Percentiles rank a stretch among this genome's conserved stretches.
These are phyloP conservation scores for Leptocoma aspasia DNA, from an alignment of 2,113 vertebrate species.

Conservation along the genomic window DNA sequence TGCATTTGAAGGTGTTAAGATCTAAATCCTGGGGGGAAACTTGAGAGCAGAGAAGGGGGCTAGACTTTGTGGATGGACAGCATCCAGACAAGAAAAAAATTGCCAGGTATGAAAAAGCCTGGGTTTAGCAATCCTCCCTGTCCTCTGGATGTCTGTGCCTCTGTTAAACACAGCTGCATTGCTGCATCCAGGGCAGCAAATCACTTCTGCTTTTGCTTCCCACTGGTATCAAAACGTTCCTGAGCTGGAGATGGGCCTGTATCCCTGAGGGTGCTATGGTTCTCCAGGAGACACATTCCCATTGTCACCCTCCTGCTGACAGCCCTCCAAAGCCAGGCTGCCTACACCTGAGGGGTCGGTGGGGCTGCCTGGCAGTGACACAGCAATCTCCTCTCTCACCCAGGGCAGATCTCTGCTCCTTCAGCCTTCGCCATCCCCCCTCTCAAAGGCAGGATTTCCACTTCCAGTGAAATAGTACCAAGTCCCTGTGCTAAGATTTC, in stretches of 20 bases:
- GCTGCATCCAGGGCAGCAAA: background rate
- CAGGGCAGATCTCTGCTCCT: background rate
- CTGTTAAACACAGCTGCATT: background rate
- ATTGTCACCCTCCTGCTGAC: background rate
- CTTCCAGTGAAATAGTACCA: background rate
- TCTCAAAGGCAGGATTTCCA: background rate
- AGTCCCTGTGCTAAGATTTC: background rate
- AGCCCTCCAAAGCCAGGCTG: background rate
- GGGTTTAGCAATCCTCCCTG: background rate
- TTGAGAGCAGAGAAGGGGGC: background rate
- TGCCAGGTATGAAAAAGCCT: background rate
- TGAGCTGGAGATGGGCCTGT: background rate
- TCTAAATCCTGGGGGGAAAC: slow-evolving; percentile 30
- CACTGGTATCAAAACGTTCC: rapidly evolving
- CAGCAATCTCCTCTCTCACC: background rate
- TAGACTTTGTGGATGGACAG: background rate
- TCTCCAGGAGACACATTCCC: background rate
- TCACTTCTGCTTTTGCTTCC: background rate
- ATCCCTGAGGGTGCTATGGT: background rate
- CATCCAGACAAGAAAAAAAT: background rate
- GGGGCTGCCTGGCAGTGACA: background rate
- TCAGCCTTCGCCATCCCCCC: background rate
- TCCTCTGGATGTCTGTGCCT: background rate
- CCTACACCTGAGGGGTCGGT: background rate
- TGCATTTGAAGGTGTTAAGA: slow-evolving; percentile 15